Conservation (phyloP, 2,797 vertebrate species). For the Peromyscus melanophrys region DNA sequence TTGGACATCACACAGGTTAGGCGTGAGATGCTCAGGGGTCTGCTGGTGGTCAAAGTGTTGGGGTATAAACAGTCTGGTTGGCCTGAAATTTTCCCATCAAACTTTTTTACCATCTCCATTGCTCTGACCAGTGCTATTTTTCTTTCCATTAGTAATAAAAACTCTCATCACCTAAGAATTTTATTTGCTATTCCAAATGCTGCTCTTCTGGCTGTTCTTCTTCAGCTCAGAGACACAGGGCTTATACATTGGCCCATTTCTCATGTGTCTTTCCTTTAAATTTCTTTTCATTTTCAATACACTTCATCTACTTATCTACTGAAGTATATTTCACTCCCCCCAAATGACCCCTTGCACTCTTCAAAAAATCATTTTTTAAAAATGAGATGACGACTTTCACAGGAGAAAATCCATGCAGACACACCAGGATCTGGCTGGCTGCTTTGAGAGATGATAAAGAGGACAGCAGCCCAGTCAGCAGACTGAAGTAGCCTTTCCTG, state of each 20-base stretch:
- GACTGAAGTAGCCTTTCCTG: not conserved
- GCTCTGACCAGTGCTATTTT: not conserved
- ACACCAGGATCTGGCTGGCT: not conserved
- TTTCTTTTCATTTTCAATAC: not conserved
- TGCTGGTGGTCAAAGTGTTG: not conserved
- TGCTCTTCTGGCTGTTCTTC: not conserved
- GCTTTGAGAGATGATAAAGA: not conserved
- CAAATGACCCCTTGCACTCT: not conserved
- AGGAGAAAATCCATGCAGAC: not conserved
- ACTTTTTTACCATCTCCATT: not conserved
- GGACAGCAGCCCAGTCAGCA: not conserved
- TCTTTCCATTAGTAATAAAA: not conserved
- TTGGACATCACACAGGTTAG: not conserved
- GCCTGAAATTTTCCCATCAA: not conserved
- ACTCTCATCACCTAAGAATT: not conserved
- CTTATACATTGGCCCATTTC: fast-evolving
- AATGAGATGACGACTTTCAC: not conserved
- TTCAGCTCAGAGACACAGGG: not conserved
- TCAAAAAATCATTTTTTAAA: not conserved
- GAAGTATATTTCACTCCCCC: not conserved
- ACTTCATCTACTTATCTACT: not conserved
- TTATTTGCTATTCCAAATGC: not conserved
- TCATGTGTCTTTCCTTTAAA: not conserved
- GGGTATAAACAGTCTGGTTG: not conserved
- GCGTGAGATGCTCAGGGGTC: not conserved